Evolutionary conservation across 1,140 invertebrate species (phyloP).

Genomic region (Calliphora vicina): DNA sequence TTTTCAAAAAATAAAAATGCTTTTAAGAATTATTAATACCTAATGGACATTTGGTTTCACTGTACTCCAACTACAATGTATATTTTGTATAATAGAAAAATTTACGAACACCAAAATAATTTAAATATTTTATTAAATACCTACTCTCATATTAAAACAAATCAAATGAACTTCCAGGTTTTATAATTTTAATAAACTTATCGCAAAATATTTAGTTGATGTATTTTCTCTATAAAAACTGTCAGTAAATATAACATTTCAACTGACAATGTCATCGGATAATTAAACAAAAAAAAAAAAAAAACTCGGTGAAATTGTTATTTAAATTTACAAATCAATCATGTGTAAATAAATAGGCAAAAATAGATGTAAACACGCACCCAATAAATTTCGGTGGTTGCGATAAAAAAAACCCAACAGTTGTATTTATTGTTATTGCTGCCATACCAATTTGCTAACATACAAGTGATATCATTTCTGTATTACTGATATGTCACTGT

Average conservation of each 20-base stretch:
- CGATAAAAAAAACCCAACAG: background rate
- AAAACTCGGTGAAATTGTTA: background rate
- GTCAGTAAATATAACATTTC: background rate
- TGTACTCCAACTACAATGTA: background rate
- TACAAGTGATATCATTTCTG: too few species aligned
- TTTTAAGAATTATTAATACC: background rate
- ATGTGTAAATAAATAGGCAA: background rate
- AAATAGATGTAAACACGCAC: background rate
- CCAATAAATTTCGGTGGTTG: background rate
- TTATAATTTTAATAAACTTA: background rate
- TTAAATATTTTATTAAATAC: background rate
- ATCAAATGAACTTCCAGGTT: background rate
- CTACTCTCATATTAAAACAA: background rate
- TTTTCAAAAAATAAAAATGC: background rate
- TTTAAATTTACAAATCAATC: background rate
- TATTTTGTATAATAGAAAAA: too few species aligned
- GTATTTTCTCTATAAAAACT: background rate
- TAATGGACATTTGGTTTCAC: background rate
- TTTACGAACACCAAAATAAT: background rate
- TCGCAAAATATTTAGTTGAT: background rate
- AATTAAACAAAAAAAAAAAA: background rate
- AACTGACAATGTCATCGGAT: conserved; percentile 1
- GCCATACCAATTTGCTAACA: too few species aligned
- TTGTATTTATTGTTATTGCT: background rate
- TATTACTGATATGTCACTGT: too few species aligned